phyloP scores from a whole-genome alignment of 2,797 vertebrate genomes.

The Argentina silus region DNA sequence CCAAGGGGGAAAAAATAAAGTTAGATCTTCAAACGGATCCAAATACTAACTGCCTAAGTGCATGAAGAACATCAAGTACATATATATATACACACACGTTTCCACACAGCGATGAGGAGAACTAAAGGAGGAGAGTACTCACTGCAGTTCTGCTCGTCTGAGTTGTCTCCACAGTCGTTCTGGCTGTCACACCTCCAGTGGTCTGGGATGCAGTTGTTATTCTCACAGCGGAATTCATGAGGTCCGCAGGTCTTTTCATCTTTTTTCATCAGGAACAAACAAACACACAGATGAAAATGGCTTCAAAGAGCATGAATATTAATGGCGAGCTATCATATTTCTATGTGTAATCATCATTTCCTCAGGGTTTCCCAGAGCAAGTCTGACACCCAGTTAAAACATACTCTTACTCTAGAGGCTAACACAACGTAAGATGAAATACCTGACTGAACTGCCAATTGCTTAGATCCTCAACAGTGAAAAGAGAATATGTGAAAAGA shows the following conservation, averaged over 20 bases:
- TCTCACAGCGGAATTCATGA: conserved; percentile 97
- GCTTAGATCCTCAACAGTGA: conserved; percentile 41
- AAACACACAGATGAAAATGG: conserved; percentile 78
- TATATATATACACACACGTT: conserved; percentile 34
- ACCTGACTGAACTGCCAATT: conserved; percentile 65
- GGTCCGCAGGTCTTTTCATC: conserved; percentile 99
- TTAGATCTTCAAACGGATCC: conserved; percentile 39
- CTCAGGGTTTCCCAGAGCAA: conserved; percentile 71
- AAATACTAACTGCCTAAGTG: conserved; percentile 37
- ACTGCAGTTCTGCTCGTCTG: conserved; percentile 98
- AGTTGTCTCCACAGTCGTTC: conserved; percentile 97
- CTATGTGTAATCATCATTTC: conserved; percentile 73
- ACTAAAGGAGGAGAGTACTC: conserved; percentile 75
- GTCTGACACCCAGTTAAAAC: conserved; percentile 77
- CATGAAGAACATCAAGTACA: conserved; percentile 27
- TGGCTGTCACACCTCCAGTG: conserved; percentile 98
- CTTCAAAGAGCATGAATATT: conserved; percentile 82
- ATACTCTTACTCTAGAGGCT: conserved; percentile 60
- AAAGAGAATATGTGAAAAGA: conserved; percentile 44
- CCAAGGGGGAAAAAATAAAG: conserved; percentile 18
- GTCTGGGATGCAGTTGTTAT: conserved; percentile 99
- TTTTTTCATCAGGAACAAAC: conserved; percentile 82
- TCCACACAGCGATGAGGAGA: conserved; percentile 45
- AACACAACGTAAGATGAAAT: conserved; percentile 68
- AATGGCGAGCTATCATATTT: conserved; percentile 68